A percentile compares a stretch with the other conserved stretches of the same genome.
Evolutionary conservation across 2,113 vertebrate species (phyloP).

Genomic region (Ptychochromis oligacanthus): DNA sequence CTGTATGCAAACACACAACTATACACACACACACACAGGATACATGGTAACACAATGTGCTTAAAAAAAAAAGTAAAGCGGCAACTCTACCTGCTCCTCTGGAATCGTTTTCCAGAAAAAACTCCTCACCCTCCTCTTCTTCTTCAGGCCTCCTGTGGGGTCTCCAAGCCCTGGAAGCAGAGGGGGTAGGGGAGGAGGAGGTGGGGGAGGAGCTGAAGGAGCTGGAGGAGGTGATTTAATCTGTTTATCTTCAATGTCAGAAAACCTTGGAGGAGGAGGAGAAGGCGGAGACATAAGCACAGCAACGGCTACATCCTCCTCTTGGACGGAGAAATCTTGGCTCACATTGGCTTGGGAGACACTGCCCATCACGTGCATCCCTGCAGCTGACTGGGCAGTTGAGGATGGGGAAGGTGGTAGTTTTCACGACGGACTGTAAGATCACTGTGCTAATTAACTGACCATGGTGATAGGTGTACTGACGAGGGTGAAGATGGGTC

Average conservation of each 20-base stretch:
- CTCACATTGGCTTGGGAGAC: conserved; percentile 84
- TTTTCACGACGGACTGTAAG: neutral
- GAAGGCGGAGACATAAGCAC: conserved; percentile 76
- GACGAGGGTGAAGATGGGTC: neutral
- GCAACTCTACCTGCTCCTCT: conserved; percentile 81
- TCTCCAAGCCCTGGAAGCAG: conserved; percentile 57
- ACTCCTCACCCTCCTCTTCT: conserved; percentile 87
- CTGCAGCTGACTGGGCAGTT: conserved; percentile 57
- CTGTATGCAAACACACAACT: neutral
- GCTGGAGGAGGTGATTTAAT: neutral
- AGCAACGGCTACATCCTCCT: conserved; percentile 52
- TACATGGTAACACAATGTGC: neutral
- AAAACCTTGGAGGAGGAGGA: neutral
- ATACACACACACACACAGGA: neutral
- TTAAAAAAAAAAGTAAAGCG: neutral
- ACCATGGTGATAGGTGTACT: conserved; percentile 4
- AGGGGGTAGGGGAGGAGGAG: conserved; percentile 70
- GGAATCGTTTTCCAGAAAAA: conserved; percentile 98
- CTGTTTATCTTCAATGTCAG: neutral
- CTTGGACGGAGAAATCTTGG: conserved; percentile 74
- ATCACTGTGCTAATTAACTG: neutral
- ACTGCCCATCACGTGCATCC: conserved; percentile 92
- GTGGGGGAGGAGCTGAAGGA: conserved; percentile 47
- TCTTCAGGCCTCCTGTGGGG: conserved; percentile 62
- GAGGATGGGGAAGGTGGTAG: neutral